A percentile compares a stretch with the other conserved stretches of the same genome.
Conservation (phyloP, 1,140 invertebrate genomes). For the Ditylenchus dipsaci region DNA sequence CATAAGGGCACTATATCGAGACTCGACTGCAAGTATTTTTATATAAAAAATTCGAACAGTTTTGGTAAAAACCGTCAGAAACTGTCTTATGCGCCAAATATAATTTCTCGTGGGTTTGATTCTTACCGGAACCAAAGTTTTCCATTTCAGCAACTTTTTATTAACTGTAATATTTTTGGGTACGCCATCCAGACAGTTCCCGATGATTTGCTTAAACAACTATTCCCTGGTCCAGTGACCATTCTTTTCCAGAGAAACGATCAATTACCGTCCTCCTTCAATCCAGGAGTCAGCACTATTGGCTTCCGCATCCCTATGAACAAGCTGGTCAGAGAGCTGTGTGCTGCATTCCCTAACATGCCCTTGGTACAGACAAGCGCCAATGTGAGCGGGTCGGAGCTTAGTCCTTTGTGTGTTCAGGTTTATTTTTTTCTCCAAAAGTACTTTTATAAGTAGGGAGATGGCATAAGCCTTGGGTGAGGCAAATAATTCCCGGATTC, state of each 20-base stretch:
- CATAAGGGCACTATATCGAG: no score
- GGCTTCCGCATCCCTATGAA: slow-evolving; percentile 39
- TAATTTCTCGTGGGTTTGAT: no score
- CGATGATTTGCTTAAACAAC: slow-evolving; percentile 17
- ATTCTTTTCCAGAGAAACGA: slow-evolving; percentile 25
- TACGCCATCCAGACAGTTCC: slow-evolving; percentile 27
- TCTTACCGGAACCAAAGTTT: no score
- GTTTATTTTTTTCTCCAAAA: not conserved
- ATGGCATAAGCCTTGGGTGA: not conserved
- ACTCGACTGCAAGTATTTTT: no score
- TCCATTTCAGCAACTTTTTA: not conserved
- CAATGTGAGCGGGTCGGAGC: slow-evolving; percentile 33
- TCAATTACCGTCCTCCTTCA: slow-evolving; percentile 26
- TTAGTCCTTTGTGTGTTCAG: slow-evolving; percentile 22
- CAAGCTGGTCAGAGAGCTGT: slow-evolving; percentile 30
- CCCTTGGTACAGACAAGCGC: slow-evolving; percentile 41
- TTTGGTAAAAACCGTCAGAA: no score
- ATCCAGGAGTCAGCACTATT: slow-evolving; percentile 13
- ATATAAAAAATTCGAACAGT: no score
- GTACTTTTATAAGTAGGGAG: not conserved
- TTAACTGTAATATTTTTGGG: slow-evolving; percentile 16
- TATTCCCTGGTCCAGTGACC: slow-evolving; percentile 40
- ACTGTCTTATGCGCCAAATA: no score
- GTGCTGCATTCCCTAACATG: slow-evolving; percentile 11
- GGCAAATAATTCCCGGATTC: no score